Percentiles rank a stretch among this genome's conserved stretches.
Evolutionary conservation across 2,113 vertebrate genomes (phyloP).

Genomic region (Burhinus bistriatus): DNA sequence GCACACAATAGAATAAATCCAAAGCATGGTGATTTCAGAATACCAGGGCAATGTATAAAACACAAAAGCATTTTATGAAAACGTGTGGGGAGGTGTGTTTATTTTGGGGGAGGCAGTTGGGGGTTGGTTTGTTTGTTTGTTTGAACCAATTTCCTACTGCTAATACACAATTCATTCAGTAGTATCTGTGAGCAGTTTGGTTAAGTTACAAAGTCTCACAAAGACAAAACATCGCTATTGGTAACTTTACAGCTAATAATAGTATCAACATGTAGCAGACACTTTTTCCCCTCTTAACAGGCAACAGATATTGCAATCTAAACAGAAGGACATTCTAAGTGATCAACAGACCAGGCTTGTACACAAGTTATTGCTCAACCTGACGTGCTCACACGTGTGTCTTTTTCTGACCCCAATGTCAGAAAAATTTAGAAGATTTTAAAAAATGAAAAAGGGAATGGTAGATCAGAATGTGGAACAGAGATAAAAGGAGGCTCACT

Average conservation of each 20-base stretch:
- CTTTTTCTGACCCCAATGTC: background rate
- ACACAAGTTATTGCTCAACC: background rate
- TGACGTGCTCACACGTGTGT: fast-evolving
- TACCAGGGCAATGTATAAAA: constrained; percentile 50
- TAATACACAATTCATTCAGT: background rate
- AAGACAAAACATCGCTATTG: background rate
- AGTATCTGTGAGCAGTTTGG: background rate
- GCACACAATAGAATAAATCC: constrained; percentile 55
- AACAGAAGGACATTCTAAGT: background rate
- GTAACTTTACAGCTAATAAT: background rate
- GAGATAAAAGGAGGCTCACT: background rate
- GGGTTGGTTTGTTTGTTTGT: background rate
- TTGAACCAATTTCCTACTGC: background rate
- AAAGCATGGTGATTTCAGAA: constrained; percentile 58
- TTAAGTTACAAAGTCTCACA: background rate
- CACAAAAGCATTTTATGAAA: constrained; percentile 40
- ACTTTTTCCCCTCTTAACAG: background rate
- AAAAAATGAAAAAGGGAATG: background rate
- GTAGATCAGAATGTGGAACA: background rate
- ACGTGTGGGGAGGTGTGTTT: background rate
- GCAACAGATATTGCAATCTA: background rate
- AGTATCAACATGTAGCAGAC: background rate
- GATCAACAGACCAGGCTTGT: background rate
- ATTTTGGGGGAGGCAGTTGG: background rate
- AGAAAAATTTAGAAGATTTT: background rate